Evolutionary conservation across 1,140 invertebrate species (phyloP).

Genomic region (Aricia agestis): DNA sequence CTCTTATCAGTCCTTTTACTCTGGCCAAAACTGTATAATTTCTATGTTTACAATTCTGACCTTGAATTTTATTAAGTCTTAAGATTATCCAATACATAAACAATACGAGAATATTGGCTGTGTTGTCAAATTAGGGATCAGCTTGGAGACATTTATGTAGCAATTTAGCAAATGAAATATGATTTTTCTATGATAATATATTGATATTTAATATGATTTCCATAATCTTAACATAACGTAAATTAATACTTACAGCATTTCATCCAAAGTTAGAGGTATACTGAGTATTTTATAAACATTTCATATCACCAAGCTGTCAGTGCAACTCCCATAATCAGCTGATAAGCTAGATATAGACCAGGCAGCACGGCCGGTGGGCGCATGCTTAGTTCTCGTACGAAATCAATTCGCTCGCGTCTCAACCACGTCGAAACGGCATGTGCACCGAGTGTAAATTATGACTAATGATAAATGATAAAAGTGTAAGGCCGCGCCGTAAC

Average conservation of each 20-base stretch:
- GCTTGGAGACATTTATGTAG: not conserved
- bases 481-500: slow-evolving; percentile 23
- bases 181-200: too few relatives aligned
- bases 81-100: not conserved
- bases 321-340: slow-evolving; percentile 67
- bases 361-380: slow-evolving; percentile 47
- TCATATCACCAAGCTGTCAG: slow-evolving; percentile 40
- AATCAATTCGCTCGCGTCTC: slow-evolving; percentile 56
- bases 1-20: not conserved
- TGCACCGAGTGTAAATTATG: slow-evolving; percentile 33
- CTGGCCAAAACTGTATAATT: not conserved
- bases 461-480: slow-evolving; percentile 46
- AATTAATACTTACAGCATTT: not conserved
- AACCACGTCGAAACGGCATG: slow-evolving; percentile 33
- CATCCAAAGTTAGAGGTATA: not conserved
- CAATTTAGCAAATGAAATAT: not conserved
- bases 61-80: not conserved
- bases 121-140: not conserved
- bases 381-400: slow-evolving; percentile 58
- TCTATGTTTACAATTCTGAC: not conserved
- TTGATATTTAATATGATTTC: too few relatives aligned
- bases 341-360: slow-evolving; percentile 54
- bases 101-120: not conserved
- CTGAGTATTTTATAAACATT: slow-evolving; percentile 45
- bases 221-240: not conserved